Percentiles rank a stretch among this genome's conserved stretches.
These are phyloP conservation scores for Trinorchestia longiramus DNA, from an alignment of 1,140 invertebrate genomes.

Conservation along the genomic window DNA sequence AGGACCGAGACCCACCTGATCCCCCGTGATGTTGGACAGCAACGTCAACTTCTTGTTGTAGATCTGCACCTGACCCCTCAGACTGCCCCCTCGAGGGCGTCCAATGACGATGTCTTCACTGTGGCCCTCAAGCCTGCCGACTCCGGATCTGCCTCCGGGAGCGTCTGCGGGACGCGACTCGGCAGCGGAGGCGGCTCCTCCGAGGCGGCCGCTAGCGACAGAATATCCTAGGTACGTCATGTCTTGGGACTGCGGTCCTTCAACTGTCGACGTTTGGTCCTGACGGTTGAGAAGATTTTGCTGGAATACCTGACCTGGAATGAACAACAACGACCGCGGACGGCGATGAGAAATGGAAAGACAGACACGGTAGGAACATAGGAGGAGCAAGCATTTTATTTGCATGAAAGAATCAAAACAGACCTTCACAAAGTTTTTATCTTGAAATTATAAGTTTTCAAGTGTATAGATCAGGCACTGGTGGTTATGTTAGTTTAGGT, in stretches of 20 bases:
- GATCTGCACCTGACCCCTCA: constrained; percentile 80
- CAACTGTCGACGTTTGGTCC: constrained; percentile 80
- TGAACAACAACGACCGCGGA: neutral
- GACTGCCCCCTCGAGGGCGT: constrained; percentile 85
- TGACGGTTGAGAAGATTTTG: constrained; percentile 77
- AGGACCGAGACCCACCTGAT: constrained; percentile 68
- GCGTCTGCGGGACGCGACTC: neutral
- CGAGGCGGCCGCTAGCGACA: constrained; percentile 72
- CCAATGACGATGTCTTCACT: constrained; percentile 89
- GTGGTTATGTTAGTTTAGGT: too few species aligned
- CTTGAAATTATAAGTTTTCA: too few species aligned
- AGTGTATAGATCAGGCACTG: too few species aligned
- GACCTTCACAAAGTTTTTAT: too few species aligned
- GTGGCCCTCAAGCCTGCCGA: constrained; percentile 78
- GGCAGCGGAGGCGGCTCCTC: constrained; percentile 63
- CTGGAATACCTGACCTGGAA: constrained; percentile 83
- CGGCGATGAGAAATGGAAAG: neutral
- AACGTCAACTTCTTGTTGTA: constrained; percentile 85
- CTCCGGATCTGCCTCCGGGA: neutral
- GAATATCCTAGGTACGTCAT: constrained; percentile 96
- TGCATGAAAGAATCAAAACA: too few species aligned
- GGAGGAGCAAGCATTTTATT: too few species aligned
- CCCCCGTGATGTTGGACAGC: constrained; percentile 88
- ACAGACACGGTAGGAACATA: neutral
- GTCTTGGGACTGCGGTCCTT: constrained; percentile 84